phyloP scores from a whole-genome alignment of 2,113 vertebrate genomes.

The Laticauda laticaudata region DNA sequence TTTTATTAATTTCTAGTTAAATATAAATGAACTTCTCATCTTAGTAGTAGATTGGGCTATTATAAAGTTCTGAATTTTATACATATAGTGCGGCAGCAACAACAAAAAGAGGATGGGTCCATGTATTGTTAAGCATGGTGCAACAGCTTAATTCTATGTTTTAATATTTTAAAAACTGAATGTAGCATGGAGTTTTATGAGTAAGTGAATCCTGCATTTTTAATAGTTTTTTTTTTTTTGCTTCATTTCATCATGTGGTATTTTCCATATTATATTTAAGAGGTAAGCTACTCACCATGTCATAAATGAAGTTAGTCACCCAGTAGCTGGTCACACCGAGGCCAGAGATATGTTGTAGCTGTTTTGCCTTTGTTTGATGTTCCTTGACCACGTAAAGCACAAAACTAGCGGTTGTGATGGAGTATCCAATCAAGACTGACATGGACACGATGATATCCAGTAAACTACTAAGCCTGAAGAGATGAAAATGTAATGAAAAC shows the following conservation, averaged over 20 bases:
- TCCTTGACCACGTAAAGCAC: slow-evolving; percentile 90
- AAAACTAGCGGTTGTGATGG: slow-evolving; percentile 91
- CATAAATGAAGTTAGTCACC: slow-evolving; percentile 90
- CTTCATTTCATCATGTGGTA: not conserved
- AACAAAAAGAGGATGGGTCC: slow-evolving; percentile 5
- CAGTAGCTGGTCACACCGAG: slow-evolving; percentile 88
- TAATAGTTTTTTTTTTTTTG: not conserved
- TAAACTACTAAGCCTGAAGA: slow-evolving; percentile 79
- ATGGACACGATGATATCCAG: slow-evolving; percentile 86
- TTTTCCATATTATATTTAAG: not conserved
- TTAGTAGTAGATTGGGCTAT: not conserved
- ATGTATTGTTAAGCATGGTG: slow-evolving; percentile 33
- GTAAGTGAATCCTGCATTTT: not conserved
- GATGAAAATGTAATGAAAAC: slow-evolving; percentile 14
- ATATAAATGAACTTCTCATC: slow-evolving; percentile 39
- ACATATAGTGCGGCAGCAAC: slow-evolving; percentile 6
- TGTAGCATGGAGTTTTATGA: slow-evolving; percentile 23
- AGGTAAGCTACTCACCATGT: slow-evolving; percentile 82
- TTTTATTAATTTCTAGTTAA: slow-evolving; percentile 35
- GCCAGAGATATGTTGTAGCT: slow-evolving; percentile 92
- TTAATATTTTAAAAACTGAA: slow-evolving; percentile 2
- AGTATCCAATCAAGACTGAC: slow-evolving; percentile 89
- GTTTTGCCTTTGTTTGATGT: slow-evolving; percentile 88
- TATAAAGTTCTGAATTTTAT: slow-evolving; percentile 33
- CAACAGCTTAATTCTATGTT: not conserved